phyloP scores from a whole-genome alignment of 2,888 invertebrate species.

The Diachrysia chrysitis region DNA sequence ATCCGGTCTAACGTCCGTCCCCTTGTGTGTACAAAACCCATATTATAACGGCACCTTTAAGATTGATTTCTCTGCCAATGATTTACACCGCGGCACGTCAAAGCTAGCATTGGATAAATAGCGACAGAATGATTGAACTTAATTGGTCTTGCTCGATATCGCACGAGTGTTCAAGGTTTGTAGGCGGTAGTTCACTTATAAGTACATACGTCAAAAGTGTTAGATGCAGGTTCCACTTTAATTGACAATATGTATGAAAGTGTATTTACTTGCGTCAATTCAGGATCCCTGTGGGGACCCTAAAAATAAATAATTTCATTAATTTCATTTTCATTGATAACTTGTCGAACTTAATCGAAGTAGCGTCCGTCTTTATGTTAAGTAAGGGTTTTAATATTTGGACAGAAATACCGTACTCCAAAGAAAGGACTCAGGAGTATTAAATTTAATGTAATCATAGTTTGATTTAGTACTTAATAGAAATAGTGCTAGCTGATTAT shows the following conservation, averaged over 20 bases:
- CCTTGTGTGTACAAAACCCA: constrained; percentile 82
- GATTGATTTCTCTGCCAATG: constrained; percentile 69
- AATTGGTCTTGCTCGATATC: constrained; percentile 42
- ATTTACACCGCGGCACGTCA: constrained; percentile 58
- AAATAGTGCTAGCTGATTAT: background rate
- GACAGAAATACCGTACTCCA: too few species aligned
- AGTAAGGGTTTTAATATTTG: too few species aligned
- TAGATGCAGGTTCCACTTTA: background rate
- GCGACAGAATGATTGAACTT: constrained; percentile 50
- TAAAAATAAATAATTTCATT: too few species aligned
- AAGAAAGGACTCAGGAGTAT: too few species aligned
- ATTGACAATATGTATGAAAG: too few species aligned
- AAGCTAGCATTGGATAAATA: constrained; percentile 44
- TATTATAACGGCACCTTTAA: constrained; percentile 76
- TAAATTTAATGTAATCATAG: too few species aligned
- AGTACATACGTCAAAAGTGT: background rate
- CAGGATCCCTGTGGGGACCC: too few species aligned
- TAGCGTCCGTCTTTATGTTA: too few species aligned
- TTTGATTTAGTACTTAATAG: too few species aligned
- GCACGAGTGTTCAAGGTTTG: constrained; percentile 42
- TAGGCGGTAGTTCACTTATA: background rate
- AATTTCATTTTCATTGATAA: too few species aligned
- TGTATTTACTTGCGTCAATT: too few species aligned
- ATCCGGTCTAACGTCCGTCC: constrained; percentile 68
- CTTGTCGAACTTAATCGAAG: too few species aligned